These are phyloP conservation scores for Dicrurus megarhynchus DNA, from an alignment of 2,113 vertebrate genomes.

Conservation along the genomic window DNA sequence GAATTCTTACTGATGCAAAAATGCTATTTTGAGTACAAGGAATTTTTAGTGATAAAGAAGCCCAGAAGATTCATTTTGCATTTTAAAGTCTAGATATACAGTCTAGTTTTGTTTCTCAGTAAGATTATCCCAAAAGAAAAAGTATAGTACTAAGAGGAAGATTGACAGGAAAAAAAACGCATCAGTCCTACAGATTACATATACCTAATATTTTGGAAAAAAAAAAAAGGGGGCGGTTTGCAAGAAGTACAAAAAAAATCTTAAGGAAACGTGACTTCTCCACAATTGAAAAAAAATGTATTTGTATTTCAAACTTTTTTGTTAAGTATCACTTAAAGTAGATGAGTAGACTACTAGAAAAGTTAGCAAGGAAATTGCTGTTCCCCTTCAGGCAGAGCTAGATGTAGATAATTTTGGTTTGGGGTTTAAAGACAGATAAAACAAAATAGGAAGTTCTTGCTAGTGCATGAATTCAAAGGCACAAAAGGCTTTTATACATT, in stretches of 20 bases:
- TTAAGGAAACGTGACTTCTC: background rate
- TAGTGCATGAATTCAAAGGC: background rate
- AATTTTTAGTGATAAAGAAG: background rate
- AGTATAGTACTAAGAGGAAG: background rate
- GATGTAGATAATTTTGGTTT: background rate
- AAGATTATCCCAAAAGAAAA: background rate
- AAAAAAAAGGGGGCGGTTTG: rapidly evolving
- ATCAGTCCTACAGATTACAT: background rate
- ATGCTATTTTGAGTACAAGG: background rate
- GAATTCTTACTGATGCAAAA: background rate
- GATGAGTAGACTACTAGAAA: background rate
- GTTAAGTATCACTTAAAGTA: background rate
- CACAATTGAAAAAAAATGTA: background rate
- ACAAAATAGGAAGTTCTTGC: background rate
- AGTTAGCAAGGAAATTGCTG: background rate
- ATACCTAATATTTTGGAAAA: background rate
- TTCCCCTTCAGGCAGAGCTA: background rate
- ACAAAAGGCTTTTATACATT: background rate
- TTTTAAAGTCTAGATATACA: background rate
- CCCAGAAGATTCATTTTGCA: background rate
- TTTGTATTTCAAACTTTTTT: background rate
- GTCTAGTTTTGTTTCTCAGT: background rate
- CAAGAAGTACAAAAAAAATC: background rate
- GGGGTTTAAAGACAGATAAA: background rate
- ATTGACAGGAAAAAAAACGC: background rate